Base-by-base conservation (phyloP, 23 tunicate species). In the Styela clava region DNA sequence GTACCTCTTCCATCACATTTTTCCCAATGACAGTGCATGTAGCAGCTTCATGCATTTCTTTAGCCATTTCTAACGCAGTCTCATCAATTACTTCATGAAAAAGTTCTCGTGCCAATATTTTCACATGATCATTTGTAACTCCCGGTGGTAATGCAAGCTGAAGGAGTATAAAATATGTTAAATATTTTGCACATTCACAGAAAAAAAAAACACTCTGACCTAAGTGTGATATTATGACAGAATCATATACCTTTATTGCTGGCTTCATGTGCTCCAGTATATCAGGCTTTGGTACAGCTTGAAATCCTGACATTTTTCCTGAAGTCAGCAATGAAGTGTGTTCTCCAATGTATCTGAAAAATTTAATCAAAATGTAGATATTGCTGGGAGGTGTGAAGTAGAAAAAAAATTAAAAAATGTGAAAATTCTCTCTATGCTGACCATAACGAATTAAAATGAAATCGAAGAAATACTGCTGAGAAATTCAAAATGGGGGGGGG, bases 61-160 rank as follows among this genome's bases (percentile, higher is more conserved):
- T 34, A 7, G 84, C 64, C 28, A 88, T 16, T 12, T 78, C 24
- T 0, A 35, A n/a, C 22, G 73, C 79, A 63, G 71, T 33, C 74
- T 85, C 89, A 5, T 72, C 82, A 27, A 86, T 91, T n/a, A 86
- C 73, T 61, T 91, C 97, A 64, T 33, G 63, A 62, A 91, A 78
- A 5, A 91, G 85, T 19, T 82, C 71, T 34, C 76, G 82, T 2
- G 97, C 82, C 2, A 91, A 24, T 1, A 35, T 12, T 74, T 91
- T 91, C 23, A 90, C 79, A 21, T 34, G 34, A 5, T 24, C 27
- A 36, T 33, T 76, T 9, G 33, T 76, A 1, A 76, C 81, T 35
- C 81, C 81, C 19, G 64, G 27, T 52, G 63, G 81, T 18, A 35
- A 44, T 22, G 56, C 12, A 44, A 5, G 56, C 56, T 44, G 56